phyloP scores from a whole-genome alignment of 35 echinoderm and acorn worm species.

The Strongylocentrotus purpuratus region DNA sequence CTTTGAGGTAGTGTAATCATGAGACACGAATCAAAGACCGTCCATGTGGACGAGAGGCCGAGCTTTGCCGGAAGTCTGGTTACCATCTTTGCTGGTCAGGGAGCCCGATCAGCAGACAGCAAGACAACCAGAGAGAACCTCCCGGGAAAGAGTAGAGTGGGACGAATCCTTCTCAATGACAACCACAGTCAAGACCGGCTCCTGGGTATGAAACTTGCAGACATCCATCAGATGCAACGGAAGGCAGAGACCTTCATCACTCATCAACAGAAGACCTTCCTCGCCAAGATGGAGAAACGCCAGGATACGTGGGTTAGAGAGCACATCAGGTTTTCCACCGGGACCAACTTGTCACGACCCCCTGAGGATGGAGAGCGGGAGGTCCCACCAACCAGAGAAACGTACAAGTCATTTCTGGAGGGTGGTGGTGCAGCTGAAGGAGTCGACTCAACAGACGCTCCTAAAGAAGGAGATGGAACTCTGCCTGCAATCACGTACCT shows the following conservation, averaged over 20 bases:
- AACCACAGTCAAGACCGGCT: conserved; percentile 73
- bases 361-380: neutral
- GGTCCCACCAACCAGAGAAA: conserved; percentile 5
- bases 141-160: conserved; percentile 70
- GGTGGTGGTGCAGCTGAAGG: neutral
- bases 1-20: neutral
- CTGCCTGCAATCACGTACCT: neutral
- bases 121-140: conserved; percentile 51
- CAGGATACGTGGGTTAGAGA: conserved; percentile 68
- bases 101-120: conserved; percentile 57
- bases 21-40: conserved; percentile 38
- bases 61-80: conserved; percentile 62
- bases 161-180: conserved; percentile 65
- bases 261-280: conserved; percentile 72
- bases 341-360: conserved; percentile 33
- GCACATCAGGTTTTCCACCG: conserved; percentile 51
- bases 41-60: conserved; percentile 55
- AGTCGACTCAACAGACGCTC: neutral
- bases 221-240: conserved; percentile 56
- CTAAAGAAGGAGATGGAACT: neutral
- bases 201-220: conserved; percentile 67
- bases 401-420: neutral
- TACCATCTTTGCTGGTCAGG: conserved; percentile 63
- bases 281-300: conserved; percentile 60
- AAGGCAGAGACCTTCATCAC: conserved; percentile 54